phyloP scores from a whole-genome alignment of 1,140 invertebrate species.

The Copidosoma floridanum region DNA sequence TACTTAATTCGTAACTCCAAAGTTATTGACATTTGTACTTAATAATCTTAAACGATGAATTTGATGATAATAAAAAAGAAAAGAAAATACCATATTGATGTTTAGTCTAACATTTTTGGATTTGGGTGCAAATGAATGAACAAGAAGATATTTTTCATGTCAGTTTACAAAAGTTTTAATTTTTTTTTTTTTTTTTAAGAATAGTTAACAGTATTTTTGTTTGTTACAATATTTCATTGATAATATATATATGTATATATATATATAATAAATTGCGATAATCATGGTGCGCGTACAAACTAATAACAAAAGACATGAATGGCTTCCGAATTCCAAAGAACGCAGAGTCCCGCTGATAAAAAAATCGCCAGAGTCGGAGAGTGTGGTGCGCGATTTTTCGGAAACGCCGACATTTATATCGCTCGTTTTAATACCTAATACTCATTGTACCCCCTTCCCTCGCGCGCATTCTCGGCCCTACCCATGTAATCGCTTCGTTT shows the following conservation, averaged over 20 bases:
- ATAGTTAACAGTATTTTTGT: slow-evolving; percentile 55
- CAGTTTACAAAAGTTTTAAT: slow-evolving; percentile 56
- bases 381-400: slow-evolving; percentile 24
- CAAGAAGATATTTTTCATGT: slow-evolving; percentile 20
- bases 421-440: slow-evolving; percentile 23
- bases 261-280: slow-evolving; percentile 52
- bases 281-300: slow-evolving; percentile 49
- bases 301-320: slow-evolving; percentile 47
- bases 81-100: neutral
- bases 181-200: slow-evolving; percentile 55
- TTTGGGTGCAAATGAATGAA: too few species aligned
- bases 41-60: too few species aligned
- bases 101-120: too few species aligned
- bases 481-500: slow-evolving; percentile 22
- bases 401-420: slow-evolving; percentile 20
- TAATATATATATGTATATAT: too few species aligned
- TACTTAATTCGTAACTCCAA: too few species aligned
- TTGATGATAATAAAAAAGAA: too few species aligned
- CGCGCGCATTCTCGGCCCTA: slow-evolving; percentile 4
- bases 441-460: slow-evolving; percentile 1
- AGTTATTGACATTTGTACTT: too few species aligned
- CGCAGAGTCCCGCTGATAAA: slow-evolving; percentile 22
- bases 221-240: slow-evolving; percentile 54
- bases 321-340: slow-evolving; percentile 39
- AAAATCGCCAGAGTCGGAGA: slow-evolving; percentile 25